Conservation (phyloP, 1,140 invertebrate species). For the Sycophaga agraensis region DNA sequence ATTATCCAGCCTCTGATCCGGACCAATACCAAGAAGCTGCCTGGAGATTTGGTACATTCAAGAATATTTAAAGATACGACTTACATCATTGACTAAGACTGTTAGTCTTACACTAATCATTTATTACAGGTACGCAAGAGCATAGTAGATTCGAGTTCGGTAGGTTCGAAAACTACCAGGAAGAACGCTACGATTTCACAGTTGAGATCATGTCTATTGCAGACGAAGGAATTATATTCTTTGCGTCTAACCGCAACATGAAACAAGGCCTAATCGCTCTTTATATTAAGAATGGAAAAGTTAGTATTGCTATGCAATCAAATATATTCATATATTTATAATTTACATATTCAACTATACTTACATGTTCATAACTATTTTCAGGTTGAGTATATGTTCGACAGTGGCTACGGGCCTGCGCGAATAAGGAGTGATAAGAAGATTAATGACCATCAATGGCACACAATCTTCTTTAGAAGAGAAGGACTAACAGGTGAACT, state of each 20-base stretch:
- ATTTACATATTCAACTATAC: no score
- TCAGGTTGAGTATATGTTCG: constrained; percentile 70
- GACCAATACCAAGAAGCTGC: constrained; percentile 42
- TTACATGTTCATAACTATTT: no score
- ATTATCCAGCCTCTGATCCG: constrained; percentile 47
- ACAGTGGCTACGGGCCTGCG: constrained; percentile 71
- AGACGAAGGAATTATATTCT: constrained; percentile 83
- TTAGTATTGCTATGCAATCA: no score
- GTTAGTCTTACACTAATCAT: no score
- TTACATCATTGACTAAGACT: no score
- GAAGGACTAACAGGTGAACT: constrained; percentile 64
- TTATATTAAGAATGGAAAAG: constrained; percentile 77
- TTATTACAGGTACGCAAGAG: constrained; percentile 62
- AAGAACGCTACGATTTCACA: constrained; percentile 72
- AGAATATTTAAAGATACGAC: no score
- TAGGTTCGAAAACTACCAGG: constrained; percentile 63
- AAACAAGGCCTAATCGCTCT: constrained; percentile 79
- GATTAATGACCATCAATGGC: constrained; percentile 88
- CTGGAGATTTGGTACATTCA: constrained; percentile 60
- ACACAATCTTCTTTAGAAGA: constrained; percentile 69
- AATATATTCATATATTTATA: no score
- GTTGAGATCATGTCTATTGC: constrained; percentile 80
- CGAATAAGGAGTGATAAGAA: constrained; percentile 58
- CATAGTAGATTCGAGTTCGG: constrained; percentile 76
- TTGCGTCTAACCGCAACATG: constrained; percentile 67